A percentile compares a stretch with the other conserved stretches of the same genome.
These are phyloP conservation scores for Caenorhabditis drosophilae DNA, from an alignment of 2,888 invertebrate genomes.

Conservation along the genomic window DNA sequence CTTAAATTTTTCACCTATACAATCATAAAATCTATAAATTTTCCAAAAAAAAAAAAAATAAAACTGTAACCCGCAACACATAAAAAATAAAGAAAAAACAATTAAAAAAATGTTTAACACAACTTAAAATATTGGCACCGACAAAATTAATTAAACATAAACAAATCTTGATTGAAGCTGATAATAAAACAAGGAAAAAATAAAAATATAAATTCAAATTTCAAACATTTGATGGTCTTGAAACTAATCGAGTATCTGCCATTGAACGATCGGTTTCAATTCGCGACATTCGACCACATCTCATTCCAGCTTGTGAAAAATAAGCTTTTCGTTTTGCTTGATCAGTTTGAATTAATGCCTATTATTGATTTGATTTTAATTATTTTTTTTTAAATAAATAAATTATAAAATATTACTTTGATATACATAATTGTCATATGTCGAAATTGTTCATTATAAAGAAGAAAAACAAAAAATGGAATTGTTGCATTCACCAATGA, in stretches of 20 bases:
- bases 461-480: constrained; percentile 64
- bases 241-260: constrained; percentile 43
- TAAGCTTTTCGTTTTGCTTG: constrained; percentile 37
- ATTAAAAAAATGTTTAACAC: neutral
- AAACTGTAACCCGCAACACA: too few relatives aligned
- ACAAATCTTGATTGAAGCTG: too few relatives aligned
- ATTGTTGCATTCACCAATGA: constrained; percentile 65
- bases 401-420: constrained; percentile 24
- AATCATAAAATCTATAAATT: too few relatives aligned
- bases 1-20: too few relatives aligned
- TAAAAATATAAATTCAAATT: neutral
- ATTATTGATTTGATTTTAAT: constrained; percentile 6
- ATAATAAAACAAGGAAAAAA: neutral
- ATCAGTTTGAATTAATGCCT: constrained; percentile 43
- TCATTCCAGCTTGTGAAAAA: constrained; percentile 46
- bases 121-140: too few relatives aligned
- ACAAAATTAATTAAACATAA: too few relatives aligned
- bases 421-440: constrained; percentile 61
- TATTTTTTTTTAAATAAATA: neutral
- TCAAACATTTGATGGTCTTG: constrained; percentile 47
- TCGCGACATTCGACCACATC: constrained; percentile 42
- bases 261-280: constrained; percentile 51
- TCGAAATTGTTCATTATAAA: constrained; percentile 62
- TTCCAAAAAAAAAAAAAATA: too few relatives aligned
- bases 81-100: neutral